Evolutionary conservation across 2,113 vertebrate genomes (phyloP), one percentile per base, ranked within the genome.

Genomic region (Pituophis catenifer): DNA sequence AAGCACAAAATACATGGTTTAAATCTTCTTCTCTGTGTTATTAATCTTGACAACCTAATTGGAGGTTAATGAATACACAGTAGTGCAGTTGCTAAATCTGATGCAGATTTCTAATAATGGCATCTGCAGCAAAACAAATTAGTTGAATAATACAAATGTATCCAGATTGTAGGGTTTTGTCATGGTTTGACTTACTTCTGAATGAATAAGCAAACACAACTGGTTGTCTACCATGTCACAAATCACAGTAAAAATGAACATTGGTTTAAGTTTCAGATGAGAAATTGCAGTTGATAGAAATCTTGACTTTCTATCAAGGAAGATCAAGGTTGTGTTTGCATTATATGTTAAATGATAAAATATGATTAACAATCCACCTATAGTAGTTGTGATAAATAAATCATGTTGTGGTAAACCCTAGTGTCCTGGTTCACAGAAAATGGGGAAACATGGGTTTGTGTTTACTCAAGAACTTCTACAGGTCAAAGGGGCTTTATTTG

Each of bases 41-140:
- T 86, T 94, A 87, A 0, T 0, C 1, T 0, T 24, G 0, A 0
- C 33, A 50, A 62, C 21, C 55, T 86, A 93, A 70, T 3, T 89
- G 92, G 57, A 93, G 12, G 11, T 75, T 90, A 54, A 92, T 1
- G 94, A 92, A 91, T 0, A 0, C 5, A 50, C 44, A 48, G 44
- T 75, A 24, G 55, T 2, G 44, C 59, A 10, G 5, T 1, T 85
- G 90, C n/a, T 94, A 53, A 0, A 5, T 94, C 52, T 1, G n/a
- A 33, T 89, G 44, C 91, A 33, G 87, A 48, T 87, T 93, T 94
- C 87, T 70, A 92, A 86, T 91, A n/a, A 9, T 57, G 92, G 48
- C 65, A 90, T 89, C 50, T 91, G 55, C 86, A 70, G 8, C 88
- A 90, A 93, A 92, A 94, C 95, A 3, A 95, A 94, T 93, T 44